These are phyloP conservation scores for Drosophila borealis DNA, from an alignment of 2,888 invertebrate species.

Conservation along the genomic window DNA sequence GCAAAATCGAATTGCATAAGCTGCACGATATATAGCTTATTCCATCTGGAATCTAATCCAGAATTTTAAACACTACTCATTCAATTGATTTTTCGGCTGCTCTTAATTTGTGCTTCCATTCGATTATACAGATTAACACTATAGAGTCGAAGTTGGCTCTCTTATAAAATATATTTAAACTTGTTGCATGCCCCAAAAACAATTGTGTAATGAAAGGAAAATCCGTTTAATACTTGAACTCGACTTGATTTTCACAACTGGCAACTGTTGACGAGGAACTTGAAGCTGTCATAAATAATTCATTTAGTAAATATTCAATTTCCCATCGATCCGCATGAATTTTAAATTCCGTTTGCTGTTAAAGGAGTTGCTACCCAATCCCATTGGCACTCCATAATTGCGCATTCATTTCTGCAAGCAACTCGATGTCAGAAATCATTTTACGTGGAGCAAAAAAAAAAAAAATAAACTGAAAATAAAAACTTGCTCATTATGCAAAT, in stretches of 20 bases:
- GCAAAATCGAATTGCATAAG: too few species aligned
- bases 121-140: too few species aligned
- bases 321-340: neutral
- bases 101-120: too few species aligned
- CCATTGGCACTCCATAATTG: conserved; percentile 28
- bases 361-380: conserved; percentile 5
- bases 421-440: conserved; percentile 23
- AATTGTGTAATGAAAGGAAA: neutral
- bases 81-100: too few species aligned
- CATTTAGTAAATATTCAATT: conserved; percentile 1
- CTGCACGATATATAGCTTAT: too few species aligned
- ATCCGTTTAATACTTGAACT: conserved; percentile 4
- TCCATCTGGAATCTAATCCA: too few species aligned
- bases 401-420: conserved; percentile 11
- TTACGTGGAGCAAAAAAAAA: conserved; percentile 3
- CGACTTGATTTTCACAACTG: conserved; percentile 7
- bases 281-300: conserved; percentile 5
- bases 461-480: neutral
- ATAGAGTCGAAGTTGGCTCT: too few species aligned
- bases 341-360: neutral
- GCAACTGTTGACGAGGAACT: conserved; percentile 17
- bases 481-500: conserved; percentile 66
- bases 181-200: neutral
- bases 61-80: too few species aligned
- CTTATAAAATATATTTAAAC: too few species aligned